Base-by-base conservation (phyloP, 2,888 invertebrate species). In the Acrobasis repandana region DNA sequence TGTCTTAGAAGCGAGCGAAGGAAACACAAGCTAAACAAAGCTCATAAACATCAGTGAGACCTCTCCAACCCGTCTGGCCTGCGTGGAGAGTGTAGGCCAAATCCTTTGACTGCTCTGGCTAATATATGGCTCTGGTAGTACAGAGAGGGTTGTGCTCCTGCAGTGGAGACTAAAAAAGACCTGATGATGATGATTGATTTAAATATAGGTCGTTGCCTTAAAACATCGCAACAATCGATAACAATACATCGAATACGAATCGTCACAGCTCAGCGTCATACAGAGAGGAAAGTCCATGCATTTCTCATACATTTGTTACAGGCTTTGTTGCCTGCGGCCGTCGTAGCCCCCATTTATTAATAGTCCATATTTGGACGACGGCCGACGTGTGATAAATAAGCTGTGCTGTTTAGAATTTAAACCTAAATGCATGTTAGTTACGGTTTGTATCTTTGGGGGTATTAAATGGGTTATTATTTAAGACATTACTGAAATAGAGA, bases 331-430 rank as follows among this genome's bases (percentile, higher is more conserved):
- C 66, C 71, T 65, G 64, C 56, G 54, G 54, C 64, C 60, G 67
- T 67, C 72, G 70, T 70, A 70, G 71, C 73, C 79, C 72, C 80
- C 83, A 90, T 90, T 87, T 90, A 86, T 88, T 85, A 87, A 86
- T 88, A 79, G 76, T 80, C 85, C 90, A 78, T 91, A 91, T 91
- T 90, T 89, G 90, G 90, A 83, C 80, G 81, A 70, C 75, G 77
- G 68, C 70, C 70, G 83, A 85, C 85, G 72, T 76, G 82, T 80
- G 77, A 88, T 87, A 83, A 85, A 88, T 88, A 79, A 75, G 67
- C 65, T 70, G 78, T 78, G 79, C 74, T 82, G 78, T 68, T 71
- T 52, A 34, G 52, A 47, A 52, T 52, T 47, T 52, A 33, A 51
- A 47, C 34, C 60, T 46, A 47, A 60, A 52, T 46, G 46, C 46